Percentiles rank a stretch among this genome's conserved stretches.
These are phyloP conservation scores for Drosophila arizonae DNA, from an alignment of 1,140 invertebrate genomes.

Conservation along the genomic window DNA sequence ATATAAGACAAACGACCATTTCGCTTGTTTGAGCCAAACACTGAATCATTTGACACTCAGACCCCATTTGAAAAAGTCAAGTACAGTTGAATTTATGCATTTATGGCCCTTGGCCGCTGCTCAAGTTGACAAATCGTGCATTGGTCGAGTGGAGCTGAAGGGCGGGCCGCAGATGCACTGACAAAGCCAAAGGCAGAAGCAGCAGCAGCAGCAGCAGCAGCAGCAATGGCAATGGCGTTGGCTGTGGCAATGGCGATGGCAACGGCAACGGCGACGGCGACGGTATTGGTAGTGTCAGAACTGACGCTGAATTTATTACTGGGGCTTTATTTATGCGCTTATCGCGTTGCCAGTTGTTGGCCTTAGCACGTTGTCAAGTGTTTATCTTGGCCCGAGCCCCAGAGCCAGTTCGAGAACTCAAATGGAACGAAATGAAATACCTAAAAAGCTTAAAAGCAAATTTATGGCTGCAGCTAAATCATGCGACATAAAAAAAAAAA, in stretches of 20 bases:
- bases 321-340: slow-evolving; percentile 71
- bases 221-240: not conserved
- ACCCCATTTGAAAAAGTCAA: not conserved
- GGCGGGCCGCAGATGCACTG: not conserved
- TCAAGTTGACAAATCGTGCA: slow-evolving; percentile 28
- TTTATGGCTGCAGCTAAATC: slow-evolving; percentile 81
- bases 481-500: slow-evolving; percentile 54
- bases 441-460: slow-evolving; percentile 75
- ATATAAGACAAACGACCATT: not conserved
- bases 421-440: slow-evolving; percentile 70
- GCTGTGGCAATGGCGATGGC: slow-evolving; percentile 3
- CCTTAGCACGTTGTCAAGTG: slow-evolving; percentile 80
- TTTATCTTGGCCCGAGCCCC: slow-evolving; percentile 63
- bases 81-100: slow-evolving; percentile 10
- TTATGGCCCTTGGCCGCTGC: slow-evolving; percentile 17
- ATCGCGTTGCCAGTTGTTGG: slow-evolving; percentile 64
- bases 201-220: not conserved
- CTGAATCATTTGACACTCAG: not conserved
- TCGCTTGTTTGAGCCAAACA: not conserved
- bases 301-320: slow-evolving; percentile 74
- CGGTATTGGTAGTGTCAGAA: slow-evolving; percentile 62
- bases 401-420: slow-evolving; percentile 18
- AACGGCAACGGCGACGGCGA: slow-evolving; percentile 21
- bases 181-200: not conserved
- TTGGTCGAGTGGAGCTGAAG: not conserved